A percentile compares a stretch with the other conserved stretches of the same genome.
Conservation (phyloP, 1,140 invertebrate species). For the Cyclina sinensis region DNA sequence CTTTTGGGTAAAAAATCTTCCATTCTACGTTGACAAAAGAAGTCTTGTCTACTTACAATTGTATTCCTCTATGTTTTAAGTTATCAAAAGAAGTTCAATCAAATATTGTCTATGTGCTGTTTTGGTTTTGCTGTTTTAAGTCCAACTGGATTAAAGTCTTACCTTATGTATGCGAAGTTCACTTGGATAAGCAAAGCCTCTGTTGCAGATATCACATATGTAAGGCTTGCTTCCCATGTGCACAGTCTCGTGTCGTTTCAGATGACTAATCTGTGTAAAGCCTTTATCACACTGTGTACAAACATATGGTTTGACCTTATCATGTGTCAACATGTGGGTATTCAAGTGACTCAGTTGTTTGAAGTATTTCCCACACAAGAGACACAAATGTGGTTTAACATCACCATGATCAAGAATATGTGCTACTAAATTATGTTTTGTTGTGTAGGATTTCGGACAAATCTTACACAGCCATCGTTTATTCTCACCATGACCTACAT, state of each 20-base stretch:
- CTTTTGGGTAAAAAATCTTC: too few species aligned
- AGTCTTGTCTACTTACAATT: too few species aligned
- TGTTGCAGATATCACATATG: slow-evolving; percentile 89
- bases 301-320: slow-evolving; percentile 84
- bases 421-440: slow-evolving; percentile 85
- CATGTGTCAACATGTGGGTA: slow-evolving; percentile 86
- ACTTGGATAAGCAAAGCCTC: slow-evolving; percentile 80
- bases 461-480: slow-evolving; percentile 84
- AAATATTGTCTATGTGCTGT: too few species aligned
- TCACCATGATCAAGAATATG: slow-evolving; percentile 85
- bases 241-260: slow-evolving; percentile 81
- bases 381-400: slow-evolving; percentile 85
- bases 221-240: slow-evolving; percentile 87
- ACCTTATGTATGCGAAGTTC: slow-evolving; percentile 70
- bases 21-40: too few species aligned
- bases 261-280: slow-evolving; percentile 87
- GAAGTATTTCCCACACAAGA: slow-evolving; percentile 85
- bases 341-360: slow-evolving; percentile 85
- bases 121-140: too few species aligned
- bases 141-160: too few species aligned
- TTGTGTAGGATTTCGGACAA: slow-evolving; percentile 85
- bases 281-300: slow-evolving; percentile 84
- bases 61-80: too few species aligned
- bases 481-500: slow-evolving; percentile 77
- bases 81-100: too few species aligned